A percentile compares a stretch with the other conserved stretches of the same genome.
Conservation (phyloP, 2,797 vertebrate genomes). For the Hapalemur alaotrensis region DNA sequence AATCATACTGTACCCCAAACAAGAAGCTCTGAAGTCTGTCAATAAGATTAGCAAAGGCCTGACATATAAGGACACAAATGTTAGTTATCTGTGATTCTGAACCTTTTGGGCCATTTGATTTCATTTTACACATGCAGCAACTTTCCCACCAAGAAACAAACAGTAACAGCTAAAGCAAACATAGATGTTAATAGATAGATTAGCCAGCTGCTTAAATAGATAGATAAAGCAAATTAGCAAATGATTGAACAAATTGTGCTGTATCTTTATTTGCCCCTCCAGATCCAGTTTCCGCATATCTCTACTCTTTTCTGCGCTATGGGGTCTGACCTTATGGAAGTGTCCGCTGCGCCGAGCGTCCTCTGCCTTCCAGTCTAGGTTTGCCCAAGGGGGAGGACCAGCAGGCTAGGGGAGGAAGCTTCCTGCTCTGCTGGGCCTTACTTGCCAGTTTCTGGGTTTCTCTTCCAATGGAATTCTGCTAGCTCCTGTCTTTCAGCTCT, state of each 20-base stretch:
- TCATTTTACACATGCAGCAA: background rate
- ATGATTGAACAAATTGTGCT: background rate
- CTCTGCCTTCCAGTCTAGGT: background rate
- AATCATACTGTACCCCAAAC: background rate
- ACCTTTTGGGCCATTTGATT: background rate
- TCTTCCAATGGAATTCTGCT: background rate
- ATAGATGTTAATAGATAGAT: background rate
- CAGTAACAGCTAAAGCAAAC: background rate
- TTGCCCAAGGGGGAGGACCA: background rate
- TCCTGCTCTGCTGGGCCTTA: background rate
- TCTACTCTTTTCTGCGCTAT: background rate
- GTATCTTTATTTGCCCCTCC: background rate
- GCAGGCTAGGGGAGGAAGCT: background rate
- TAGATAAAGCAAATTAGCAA: background rate
- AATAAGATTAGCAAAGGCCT: background rate
- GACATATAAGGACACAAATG: background rate
- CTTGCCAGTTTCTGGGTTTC: background rate
- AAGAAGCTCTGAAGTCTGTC: background rate
- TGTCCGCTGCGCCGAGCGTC: background rate
- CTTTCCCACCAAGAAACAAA: background rate
- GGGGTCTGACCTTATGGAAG: background rate
- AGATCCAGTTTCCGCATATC: background rate
- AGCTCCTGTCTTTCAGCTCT: background rate
- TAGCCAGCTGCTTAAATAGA: background rate
- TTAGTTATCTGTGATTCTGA: background rate